These are phyloP conservation scores for Cerastis leucographa DNA, from an alignment of 2,888 invertebrate species.

Conservation along the genomic window DNA sequence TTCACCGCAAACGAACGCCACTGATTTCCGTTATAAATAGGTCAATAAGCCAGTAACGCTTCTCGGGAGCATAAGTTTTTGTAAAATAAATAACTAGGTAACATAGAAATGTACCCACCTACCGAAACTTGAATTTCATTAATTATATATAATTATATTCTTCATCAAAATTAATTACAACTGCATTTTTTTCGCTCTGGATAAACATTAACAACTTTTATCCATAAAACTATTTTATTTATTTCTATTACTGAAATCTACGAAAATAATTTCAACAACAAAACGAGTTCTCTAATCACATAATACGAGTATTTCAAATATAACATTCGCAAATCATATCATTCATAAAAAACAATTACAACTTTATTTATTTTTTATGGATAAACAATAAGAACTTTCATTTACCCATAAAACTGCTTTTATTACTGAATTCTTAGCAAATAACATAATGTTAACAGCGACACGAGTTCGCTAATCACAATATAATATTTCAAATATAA, in stretches of 20 bases:
- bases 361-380: not conserved
- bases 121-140: not conserved
- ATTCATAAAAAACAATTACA: not conserved
- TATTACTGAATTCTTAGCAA: not conserved
- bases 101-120: not conserved
- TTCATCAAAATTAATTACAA: too few species aligned
- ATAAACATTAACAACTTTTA: too few species aligned
- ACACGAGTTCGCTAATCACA: not conserved
- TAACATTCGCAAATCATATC: too few species aligned
- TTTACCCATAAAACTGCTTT: not conserved
- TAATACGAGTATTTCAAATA: too few species aligned
- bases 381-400: not conserved
- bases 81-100: slow-evolving; percentile 1
- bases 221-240: too few species aligned
- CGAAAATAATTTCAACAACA: too few species aligned
- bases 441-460: not conserved
- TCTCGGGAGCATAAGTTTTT: slow-evolving; percentile 2
- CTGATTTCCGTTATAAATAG: slow-evolving; percentile 86
- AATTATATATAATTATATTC: too few species aligned
- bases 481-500: not conserved
- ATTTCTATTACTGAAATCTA: too few species aligned
- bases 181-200: too few species aligned
- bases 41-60: slow-evolving; percentile 80
- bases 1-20: slow-evolving; percentile 77
- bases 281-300: too few species aligned